Evolutionary conservation across 2,797 vertebrate species (phyloP).

Genomic region (Pristis pectinata): DNA sequence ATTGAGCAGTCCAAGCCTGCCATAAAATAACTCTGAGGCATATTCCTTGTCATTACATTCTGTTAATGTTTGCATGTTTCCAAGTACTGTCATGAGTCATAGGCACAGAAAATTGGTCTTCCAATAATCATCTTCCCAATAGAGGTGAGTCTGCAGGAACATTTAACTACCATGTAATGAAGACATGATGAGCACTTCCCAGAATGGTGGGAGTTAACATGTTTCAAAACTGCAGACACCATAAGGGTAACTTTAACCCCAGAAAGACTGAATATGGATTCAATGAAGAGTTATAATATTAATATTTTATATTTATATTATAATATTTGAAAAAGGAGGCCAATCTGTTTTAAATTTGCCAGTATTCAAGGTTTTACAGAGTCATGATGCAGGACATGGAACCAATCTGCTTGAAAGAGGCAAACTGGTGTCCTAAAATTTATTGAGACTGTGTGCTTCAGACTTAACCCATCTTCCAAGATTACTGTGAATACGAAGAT

Average conservation of each 20-base stretch:
- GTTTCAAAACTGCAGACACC: background rate
- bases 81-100: background rate
- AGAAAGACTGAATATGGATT: background rate
- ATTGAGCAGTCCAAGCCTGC: background rate
- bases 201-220: background rate
- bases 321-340: too few species aligned
- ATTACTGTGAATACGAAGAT: too few species aligned
- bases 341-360: too few species aligned
- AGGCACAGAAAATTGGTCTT: background rate
- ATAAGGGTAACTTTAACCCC: background rate
- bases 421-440: too few species aligned
- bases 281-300: background rate
- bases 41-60: background rate
- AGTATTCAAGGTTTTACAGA: too few species aligned
- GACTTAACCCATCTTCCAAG: too few species aligned
- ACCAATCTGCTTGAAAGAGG: too few species aligned
- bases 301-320: too few species aligned
- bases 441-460: too few species aligned
- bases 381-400: too few species aligned
- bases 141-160: background rate
- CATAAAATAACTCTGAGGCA: background rate
- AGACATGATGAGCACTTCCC: background rate
- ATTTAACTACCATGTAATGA: background rate
- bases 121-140: background rate
- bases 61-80: background rate